A percentile compares a stretch with the other conserved stretches of the same genome.
These are phyloP conservation scores for Chrysochloris asiatica DNA, from an alignment of 2,113 vertebrate species.

Conservation along the genomic window DNA sequence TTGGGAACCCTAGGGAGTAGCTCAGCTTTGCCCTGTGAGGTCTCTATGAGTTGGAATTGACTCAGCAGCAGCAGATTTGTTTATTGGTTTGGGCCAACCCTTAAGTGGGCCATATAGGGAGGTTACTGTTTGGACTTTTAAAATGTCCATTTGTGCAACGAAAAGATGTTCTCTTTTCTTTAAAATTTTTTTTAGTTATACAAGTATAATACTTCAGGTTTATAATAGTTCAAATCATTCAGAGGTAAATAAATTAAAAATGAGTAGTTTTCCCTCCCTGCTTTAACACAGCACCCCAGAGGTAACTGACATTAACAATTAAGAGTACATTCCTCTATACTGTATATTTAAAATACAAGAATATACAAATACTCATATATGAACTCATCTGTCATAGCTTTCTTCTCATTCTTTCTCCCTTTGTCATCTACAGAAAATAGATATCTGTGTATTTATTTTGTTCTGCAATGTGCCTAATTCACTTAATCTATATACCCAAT, in stretches of 20 bases:
- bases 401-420: background rate
- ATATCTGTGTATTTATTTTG: background rate
- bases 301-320: background rate
- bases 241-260: constrained; percentile 11
- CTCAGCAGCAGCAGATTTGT: no score
- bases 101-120: background rate
- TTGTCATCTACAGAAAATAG: constrained; percentile 16
- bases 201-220: background rate
- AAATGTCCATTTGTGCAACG: background rate
- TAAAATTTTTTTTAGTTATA: background rate
- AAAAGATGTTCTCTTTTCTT: background rate
- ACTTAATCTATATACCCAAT: constrained; percentile 19
- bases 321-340: no score
- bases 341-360: background rate
- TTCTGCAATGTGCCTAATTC: background rate
- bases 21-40: no score
- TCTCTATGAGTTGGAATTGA: no score
- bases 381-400: background rate
- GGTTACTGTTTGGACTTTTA: background rate
- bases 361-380: background rate
- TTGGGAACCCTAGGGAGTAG: no score
- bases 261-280: background rate
- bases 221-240: constrained; percentile 1
- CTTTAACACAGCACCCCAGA: background rate
- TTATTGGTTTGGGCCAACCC: background rate